phyloP scores from a whole-genome alignment of 1,140 invertebrate genomes.

The Chironomus striatipennis region DNA sequence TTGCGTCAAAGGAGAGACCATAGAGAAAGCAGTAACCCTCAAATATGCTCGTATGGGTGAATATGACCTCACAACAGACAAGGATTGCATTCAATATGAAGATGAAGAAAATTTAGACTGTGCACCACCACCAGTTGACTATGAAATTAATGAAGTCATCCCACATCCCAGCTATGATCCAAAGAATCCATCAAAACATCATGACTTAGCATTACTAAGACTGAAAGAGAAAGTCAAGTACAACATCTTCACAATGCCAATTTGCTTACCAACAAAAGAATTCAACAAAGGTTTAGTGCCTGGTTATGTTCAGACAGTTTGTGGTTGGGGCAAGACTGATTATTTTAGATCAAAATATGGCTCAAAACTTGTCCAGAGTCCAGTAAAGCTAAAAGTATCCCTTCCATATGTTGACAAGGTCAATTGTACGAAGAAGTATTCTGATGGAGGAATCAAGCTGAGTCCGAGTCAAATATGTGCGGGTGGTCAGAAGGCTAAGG shows the following conservation, averaged over 20 bases:
- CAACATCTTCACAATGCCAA: not conserved
- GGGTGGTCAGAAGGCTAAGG: constrained; percentile 46
- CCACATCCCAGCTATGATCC: constrained; percentile 31
- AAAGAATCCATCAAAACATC: constrained; percentile 27
- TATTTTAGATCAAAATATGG: not conserved
- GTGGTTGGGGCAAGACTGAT: constrained; percentile 76
- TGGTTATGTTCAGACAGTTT: constrained; percentile 35
- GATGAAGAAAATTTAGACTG: constrained; percentile 31
- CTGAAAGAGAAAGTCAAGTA: constrained; percentile 34
- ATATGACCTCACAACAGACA: constrained; percentile 42
- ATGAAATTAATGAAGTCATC: constrained; percentile 30
- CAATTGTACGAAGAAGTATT: constrained; percentile 32
- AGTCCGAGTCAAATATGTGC: constrained; percentile 46
- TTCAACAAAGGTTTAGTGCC: constrained; percentile 40
- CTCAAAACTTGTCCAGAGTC: constrained; percentile 35
- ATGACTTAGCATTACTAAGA: constrained; percentile 56
- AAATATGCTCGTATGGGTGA: constrained; percentile 44
- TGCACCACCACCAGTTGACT: constrained; percentile 29
- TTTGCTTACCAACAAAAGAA: constrained; percentile 41
- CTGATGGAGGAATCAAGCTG: constrained; percentile 1
- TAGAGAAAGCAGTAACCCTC: not conserved
- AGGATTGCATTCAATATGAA: constrained; percentile 42
- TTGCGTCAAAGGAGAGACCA: constrained; percentile 4
- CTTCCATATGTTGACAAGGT: constrained; percentile 35
- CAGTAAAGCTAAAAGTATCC: constrained; percentile 37